Evolutionary conservation across 2,113 vertebrate species (phyloP).

Genomic region (Amblyornis subalaris): DNA sequence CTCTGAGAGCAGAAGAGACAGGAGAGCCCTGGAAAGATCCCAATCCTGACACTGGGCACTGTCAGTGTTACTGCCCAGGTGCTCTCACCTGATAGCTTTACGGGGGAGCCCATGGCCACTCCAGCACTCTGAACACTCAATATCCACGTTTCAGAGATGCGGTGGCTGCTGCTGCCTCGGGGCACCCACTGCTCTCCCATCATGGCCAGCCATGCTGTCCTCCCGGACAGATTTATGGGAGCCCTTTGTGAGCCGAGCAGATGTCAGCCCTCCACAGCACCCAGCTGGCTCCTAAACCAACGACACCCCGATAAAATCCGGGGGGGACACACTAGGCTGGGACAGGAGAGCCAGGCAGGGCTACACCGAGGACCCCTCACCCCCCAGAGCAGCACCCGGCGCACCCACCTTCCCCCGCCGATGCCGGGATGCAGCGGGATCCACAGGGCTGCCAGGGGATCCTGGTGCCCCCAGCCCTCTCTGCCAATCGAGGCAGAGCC

Average conservation of each 20-base stretch:
- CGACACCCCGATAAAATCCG: fast-evolving
- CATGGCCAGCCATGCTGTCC: background rate
- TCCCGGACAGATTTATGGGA: background rate
- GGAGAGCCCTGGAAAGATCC: fast-evolving
- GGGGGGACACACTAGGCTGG: background rate
- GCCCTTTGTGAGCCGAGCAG: background rate
- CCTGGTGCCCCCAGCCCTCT: background rate
- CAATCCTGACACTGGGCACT: fast-evolving
- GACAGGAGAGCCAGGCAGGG: background rate
- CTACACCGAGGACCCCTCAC: fast-evolving
- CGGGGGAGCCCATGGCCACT: fast-evolving
- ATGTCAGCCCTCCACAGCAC: background rate
- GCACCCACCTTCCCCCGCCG: background rate
- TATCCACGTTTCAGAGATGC: fast-evolving
- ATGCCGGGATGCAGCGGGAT: fast-evolving
- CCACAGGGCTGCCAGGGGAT: background rate
- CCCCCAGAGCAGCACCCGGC: background rate
- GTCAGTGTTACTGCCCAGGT: fast-evolving
- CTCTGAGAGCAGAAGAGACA: fast-evolving
- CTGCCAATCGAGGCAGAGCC: background rate
- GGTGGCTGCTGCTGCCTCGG: background rate
- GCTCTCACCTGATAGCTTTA: fast-evolving
- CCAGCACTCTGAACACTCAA: fast-evolving
- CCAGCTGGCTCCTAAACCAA: background rate
- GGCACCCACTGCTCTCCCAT: background rate